Conservation (phyloP, 1,140 invertebrate genomes). For the Apocrypta bakeri region DNA sequence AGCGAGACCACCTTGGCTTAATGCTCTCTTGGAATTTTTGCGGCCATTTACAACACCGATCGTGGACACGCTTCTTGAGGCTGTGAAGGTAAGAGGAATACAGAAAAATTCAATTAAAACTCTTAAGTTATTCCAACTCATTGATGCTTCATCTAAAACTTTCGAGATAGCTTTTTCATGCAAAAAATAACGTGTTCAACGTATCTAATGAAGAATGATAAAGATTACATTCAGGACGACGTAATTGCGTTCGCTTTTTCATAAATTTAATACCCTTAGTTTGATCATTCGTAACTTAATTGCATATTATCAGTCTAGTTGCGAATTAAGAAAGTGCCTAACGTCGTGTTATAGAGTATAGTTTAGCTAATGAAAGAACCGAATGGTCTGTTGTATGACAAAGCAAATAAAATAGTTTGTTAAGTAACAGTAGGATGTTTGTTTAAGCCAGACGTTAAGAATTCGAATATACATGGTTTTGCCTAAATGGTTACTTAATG, state of each 20-base stretch:
- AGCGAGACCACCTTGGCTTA: conserved; percentile 82
- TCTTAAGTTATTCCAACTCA: conserved; percentile 3
- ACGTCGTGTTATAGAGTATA: too few relatives aligned
- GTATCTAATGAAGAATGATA: not conserved
- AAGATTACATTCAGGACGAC: not conserved
- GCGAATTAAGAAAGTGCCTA: not conserved
- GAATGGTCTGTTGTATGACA: too few relatives aligned
- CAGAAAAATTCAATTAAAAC: conserved; percentile 34
- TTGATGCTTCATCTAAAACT: not conserved
- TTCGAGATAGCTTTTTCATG: not conserved
- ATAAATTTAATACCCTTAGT: too few relatives aligned
- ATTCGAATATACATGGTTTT: too few relatives aligned
- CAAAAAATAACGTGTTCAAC: not conserved
- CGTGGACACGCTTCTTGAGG: conserved; percentile 79
- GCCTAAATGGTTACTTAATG: too few relatives aligned
- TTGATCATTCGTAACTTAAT: not conserved
- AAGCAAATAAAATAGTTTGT: too few relatives aligned
- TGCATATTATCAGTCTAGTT: not conserved
- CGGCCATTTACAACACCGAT: conserved; percentile 78
- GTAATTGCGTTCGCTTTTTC: not conserved
- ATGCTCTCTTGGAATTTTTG: conserved; percentile 79
- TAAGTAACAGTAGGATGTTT: too few relatives aligned
- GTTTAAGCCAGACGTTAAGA: too few relatives aligned
- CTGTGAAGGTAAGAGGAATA: conserved; percentile 69
- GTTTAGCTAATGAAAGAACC: too few relatives aligned